Evolutionary conservation across 2,888 invertebrate species (phyloP).

Genomic region (Willowsia nigromaculata): DNA sequence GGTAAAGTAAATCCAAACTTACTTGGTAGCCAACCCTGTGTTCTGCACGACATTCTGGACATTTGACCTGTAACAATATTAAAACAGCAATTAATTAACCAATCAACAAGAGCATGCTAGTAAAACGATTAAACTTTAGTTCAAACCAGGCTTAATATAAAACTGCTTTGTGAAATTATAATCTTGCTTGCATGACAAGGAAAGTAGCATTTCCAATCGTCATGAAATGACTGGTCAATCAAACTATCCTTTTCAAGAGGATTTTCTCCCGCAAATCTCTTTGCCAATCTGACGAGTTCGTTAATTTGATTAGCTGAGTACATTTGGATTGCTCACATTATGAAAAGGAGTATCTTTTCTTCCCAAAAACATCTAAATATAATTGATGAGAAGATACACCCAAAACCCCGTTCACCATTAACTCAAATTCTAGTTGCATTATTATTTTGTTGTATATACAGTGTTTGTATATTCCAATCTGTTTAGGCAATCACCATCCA

Average conservation of each 20-base stretch:
- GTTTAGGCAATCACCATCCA: neutral
- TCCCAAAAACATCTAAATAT: neutral
- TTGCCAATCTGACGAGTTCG: slow-evolving; percentile 64
- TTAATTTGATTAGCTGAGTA: slow-evolving; percentile 67
- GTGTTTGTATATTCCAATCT: neutral
- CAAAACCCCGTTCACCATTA: neutral
- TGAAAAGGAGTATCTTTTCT: neutral
- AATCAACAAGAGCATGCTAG: too few species aligned
- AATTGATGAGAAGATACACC: neutral
- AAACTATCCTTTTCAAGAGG: slow-evolving; percentile 58
- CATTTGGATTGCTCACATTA: too few species aligned
- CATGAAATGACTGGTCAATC: slow-evolving; percentile 61
- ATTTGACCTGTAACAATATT: slow-evolving; percentile 88
- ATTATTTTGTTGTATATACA: neutral
- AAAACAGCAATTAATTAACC: neutral
- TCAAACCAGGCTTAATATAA: too few species aligned
- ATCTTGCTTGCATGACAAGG: too few species aligned
- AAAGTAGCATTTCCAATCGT: neutral
- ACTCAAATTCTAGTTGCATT: neutral
- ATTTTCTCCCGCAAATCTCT: slow-evolving; percentile 48
- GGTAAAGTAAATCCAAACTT: slow-evolving; percentile 33
- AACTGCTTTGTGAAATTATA: too few species aligned
- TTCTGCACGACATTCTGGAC: slow-evolving; percentile 98
- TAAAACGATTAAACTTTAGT: too few species aligned
- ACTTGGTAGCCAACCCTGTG: slow-evolving; percentile 84